Evolutionary conservation across 1,140 invertebrate species (phyloP).

Genomic region (Neelides sp.): DNA sequence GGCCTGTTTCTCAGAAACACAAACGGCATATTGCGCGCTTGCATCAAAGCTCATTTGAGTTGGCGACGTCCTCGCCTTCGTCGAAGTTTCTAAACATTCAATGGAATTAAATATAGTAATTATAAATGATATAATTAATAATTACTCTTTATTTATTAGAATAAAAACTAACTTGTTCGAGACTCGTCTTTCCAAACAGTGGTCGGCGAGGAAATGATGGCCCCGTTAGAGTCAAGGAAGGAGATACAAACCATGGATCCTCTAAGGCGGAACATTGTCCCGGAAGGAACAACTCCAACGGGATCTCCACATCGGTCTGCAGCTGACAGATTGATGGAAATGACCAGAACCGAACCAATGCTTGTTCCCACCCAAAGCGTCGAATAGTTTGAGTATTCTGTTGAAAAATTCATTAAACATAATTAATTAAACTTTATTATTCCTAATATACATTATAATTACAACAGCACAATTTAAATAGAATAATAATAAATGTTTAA

Average conservation of each 20-base stretch:
- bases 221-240: conserved; percentile 86
- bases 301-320: conserved; percentile 2
- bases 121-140: conserved; percentile 44
- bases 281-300: conserved; percentile 72
- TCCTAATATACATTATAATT: no score
- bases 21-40: conserved; percentile 69
- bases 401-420: no score
- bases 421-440: no score
- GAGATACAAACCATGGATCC: conserved; percentile 69
- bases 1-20: conserved; percentile 89
- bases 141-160: conserved; percentile 46
- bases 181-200: conserved; percentile 79
- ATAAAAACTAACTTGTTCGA: no score
- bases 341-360: conserved; percentile 82
- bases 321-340: conserved; percentile 49
- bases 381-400: conserved; percentile 64
- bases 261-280: conserved; percentile 87
- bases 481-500: no score
- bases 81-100: conserved; percentile 43
- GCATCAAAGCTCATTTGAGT: conserved; percentile 38
- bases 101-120: conserved; percentile 6
- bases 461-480: no score
- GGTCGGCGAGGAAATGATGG: conserved; percentile 57
- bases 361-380: conserved; percentile 93
- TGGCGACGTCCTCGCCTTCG: conserved; percentile 47